Conservation (phyloP, 2,797 vertebrate species). For the Molothrus aeneus region DNA sequence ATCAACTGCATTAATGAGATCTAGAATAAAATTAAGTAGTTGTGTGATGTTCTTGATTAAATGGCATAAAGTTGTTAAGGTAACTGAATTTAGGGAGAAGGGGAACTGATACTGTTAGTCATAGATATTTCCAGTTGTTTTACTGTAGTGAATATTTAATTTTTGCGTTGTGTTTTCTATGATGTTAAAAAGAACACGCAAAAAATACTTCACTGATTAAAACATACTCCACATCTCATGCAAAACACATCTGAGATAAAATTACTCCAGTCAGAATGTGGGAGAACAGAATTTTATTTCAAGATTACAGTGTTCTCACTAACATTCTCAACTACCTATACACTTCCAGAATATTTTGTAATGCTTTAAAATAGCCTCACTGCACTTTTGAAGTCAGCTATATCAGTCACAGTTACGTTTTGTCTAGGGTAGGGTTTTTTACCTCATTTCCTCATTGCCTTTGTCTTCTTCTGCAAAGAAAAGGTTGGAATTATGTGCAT, state of each 20-base stretch:
- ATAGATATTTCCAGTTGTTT: background rate
- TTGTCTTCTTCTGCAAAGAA: background rate
- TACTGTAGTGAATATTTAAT: background rate
- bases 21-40: background rate
- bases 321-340: slow-evolving; percentile 13
- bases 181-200: background rate
- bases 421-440: background rate
- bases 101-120: background rate
- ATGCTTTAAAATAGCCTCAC: slow-evolving; percentile 27
- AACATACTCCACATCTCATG: background rate
- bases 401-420: background rate
- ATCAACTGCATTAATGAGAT: background rate
- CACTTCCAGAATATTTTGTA: background rate
- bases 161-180: background rate
- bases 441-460: background rate
- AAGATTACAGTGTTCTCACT: background rate
- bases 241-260: slow-evolving; percentile 28
- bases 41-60: background rate
- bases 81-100: background rate
- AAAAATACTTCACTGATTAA: background rate
- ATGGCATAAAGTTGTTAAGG: background rate
- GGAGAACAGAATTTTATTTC: slow-evolving; percentile 8
- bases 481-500: background rate
- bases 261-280: background rate
- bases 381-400: background rate